Percentiles rank a stretch among this genome's conserved stretches.
Evolutionary conservation across 2,888 invertebrate species (phyloP).

Genomic region (Morpho deidamia): DNA sequence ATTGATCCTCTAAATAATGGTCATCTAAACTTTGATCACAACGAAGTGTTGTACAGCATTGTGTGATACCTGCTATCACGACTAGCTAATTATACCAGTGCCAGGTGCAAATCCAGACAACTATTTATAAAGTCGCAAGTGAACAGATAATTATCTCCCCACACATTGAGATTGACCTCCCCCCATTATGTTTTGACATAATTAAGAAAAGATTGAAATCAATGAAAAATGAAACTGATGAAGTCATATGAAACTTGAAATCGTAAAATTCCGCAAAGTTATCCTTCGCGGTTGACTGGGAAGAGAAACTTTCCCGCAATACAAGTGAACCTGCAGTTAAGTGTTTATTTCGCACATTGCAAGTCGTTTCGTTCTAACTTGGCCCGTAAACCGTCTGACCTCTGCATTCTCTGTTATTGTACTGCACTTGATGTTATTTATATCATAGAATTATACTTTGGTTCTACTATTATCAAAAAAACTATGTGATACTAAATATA

Average conservation of each 20-base stretch:
- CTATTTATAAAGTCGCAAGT: too few relatives aligned
- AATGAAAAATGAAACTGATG: neutral
- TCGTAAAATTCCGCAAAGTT: constrained; percentile 53
- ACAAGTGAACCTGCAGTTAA: constrained; percentile 72
- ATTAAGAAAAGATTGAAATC: too few relatives aligned
- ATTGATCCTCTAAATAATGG: too few relatives aligned
- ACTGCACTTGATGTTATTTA: constrained; percentile 2
- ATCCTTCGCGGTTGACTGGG: constrained; percentile 49
- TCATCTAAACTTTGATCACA: too few relatives aligned
- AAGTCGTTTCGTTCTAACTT: constrained; percentile 48
- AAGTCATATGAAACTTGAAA: constrained; percentile 16
- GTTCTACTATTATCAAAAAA: neutral
- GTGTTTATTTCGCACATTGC: constrained; percentile 72
- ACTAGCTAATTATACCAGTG: too few relatives aligned
- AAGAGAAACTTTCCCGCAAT: constrained; percentile 59
- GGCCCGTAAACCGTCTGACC: constrained; percentile 36
- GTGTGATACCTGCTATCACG: too few relatives aligned
- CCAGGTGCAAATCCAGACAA: too few relatives aligned
- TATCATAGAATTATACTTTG: neutral
- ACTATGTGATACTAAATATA: neutral
- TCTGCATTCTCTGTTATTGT: constrained; percentile 24
- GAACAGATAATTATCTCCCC: too few relatives aligned
- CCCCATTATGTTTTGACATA: too few relatives aligned
- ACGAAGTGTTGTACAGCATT: too few relatives aligned
- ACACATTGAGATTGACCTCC: too few relatives aligned